Percentiles rank a stretch among this genome's conserved stretches.
Evolutionary conservation across 2,113 vertebrate genomes (phyloP).

Genomic region (Dasyornis broadbenti): DNA sequence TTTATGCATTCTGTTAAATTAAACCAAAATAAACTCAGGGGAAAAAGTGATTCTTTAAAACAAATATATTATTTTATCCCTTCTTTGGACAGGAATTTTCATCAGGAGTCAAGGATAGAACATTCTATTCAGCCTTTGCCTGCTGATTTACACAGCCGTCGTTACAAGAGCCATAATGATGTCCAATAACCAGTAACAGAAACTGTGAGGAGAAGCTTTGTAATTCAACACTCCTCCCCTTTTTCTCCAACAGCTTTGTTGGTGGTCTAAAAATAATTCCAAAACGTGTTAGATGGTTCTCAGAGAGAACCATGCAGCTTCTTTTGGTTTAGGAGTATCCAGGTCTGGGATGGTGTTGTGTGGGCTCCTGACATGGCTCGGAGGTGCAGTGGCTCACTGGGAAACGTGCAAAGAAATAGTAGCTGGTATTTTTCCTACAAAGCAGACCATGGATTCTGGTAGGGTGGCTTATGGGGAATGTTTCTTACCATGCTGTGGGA

Average conservation of each 20-base stretch:
- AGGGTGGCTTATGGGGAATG: neutral
- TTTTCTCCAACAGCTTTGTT: conserved; percentile 38
- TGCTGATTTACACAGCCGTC: conserved; percentile 29
- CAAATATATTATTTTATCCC: conserved; percentile 47
- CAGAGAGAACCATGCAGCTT: neutral
- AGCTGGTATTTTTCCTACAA: neutral
- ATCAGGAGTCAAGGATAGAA: conserved; percentile 31
- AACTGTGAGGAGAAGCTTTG: conserved; percentile 45
- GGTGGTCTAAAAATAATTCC: conserved; percentile 40
- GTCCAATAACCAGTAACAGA: conserved; percentile 42
- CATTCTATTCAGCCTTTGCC: conserved; percentile 18
- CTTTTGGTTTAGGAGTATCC: neutral
- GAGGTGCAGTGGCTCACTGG: neutral
- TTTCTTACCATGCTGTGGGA: neutral
- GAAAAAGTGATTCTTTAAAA: conserved; percentile 51
- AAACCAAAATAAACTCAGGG: conserved; percentile 41
- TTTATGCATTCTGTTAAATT: conserved; percentile 54
- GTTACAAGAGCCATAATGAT: conserved; percentile 33
- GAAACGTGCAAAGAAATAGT: neutral
- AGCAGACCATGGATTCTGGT: neutral
- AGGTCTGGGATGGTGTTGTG: neutral
- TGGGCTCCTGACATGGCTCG: neutral
- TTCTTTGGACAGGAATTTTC: conserved; percentile 57
- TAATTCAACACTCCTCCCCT: neutral
- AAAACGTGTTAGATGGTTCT: neutral